These are phyloP conservation scores for Chymomyza caudatula DNA, from an alignment of 2,888 invertebrate species.

Conservation along the genomic window DNA sequence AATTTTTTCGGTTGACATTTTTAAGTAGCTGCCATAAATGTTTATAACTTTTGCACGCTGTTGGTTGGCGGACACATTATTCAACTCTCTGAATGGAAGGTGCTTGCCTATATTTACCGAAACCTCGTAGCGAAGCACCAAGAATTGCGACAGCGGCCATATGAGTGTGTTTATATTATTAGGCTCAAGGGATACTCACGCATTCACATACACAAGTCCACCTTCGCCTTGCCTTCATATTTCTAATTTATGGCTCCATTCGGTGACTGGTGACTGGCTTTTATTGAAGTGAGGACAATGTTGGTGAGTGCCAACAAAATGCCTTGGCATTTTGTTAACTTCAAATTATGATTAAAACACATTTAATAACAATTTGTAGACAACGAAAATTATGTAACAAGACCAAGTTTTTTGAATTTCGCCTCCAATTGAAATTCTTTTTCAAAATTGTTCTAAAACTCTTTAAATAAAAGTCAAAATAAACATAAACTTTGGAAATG, in stretches of 20 bases:
- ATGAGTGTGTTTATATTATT: constrained; percentile 53
- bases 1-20: constrained; percentile 70
- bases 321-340: constrained; percentile 29
- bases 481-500: too few species aligned
- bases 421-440: not conserved
- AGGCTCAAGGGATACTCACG: constrained; percentile 53
- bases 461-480: too few species aligned
- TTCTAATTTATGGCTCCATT: constrained; percentile 65
- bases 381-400: not conserved
- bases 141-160: constrained; percentile 11
- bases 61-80: not conserved
- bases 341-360: constrained; percentile 42
- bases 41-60: constrained; percentile 57
- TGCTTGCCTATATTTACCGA: constrained; percentile 47
- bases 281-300: constrained; percentile 14
- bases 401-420: not conserved
- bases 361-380: constrained; percentile 41
- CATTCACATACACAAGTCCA: constrained; percentile 18
- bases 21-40: constrained; percentile 72
- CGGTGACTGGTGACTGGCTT: constrained; percentile 32
- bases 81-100: not conserved
- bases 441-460: too few species aligned
- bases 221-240: constrained; percentile 61
- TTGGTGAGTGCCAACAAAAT: constrained; percentile 22
- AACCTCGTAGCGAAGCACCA: constrained; percentile 15